Percentiles rank a stretch among this genome's conserved stretches.
These are phyloP conservation scores for Seira ritae DNA, from an alignment of 2,888 invertebrate species.

Conservation along the genomic window DNA sequence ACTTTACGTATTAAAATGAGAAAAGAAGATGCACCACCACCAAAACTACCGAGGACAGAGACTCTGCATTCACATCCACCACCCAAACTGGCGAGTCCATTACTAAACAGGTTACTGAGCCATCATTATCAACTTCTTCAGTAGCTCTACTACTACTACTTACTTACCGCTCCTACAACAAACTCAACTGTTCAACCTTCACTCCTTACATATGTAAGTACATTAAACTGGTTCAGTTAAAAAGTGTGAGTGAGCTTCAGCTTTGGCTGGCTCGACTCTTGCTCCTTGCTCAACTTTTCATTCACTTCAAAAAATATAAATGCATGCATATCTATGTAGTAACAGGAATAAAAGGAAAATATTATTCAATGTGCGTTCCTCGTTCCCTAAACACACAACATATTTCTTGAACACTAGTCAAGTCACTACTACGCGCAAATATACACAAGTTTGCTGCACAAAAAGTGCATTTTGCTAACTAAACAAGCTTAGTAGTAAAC, in stretches of 20 bases:
- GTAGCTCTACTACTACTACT: conserved; percentile 30
- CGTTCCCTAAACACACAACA: too few species aligned
- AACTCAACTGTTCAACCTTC: too few species aligned
- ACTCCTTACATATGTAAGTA: too few species aligned
- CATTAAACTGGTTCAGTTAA: conserved; percentile 23
- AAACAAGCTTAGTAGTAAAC: conserved; percentile 26
- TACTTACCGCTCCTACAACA: not conserved
- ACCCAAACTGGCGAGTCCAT: conserved; percentile 8
- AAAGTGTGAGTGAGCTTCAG: conserved; percentile 37
- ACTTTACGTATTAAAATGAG: too few species aligned
- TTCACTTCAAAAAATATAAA: conserved; percentile 31
- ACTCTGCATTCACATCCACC: not conserved
- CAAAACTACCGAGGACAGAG: too few species aligned
- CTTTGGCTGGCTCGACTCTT: too few species aligned
- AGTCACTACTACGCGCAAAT: too few species aligned
- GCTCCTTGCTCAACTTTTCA: conserved; percentile 31
- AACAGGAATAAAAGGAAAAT: not conserved
- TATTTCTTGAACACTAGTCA: too few species aligned
- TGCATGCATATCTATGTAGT: too few species aligned
- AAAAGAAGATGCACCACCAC: too few species aligned
- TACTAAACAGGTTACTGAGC: conserved; percentile 51
- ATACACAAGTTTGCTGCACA: conserved; percentile 24
- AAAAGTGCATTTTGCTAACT: conserved; percentile 58
- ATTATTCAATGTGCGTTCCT: conserved; percentile 26
- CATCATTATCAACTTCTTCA: not conserved